These are phyloP conservation scores for Eudyptes chrysolophus DNA, from an alignment of 2,113 vertebrate genomes.

Conservation along the genomic window DNA sequence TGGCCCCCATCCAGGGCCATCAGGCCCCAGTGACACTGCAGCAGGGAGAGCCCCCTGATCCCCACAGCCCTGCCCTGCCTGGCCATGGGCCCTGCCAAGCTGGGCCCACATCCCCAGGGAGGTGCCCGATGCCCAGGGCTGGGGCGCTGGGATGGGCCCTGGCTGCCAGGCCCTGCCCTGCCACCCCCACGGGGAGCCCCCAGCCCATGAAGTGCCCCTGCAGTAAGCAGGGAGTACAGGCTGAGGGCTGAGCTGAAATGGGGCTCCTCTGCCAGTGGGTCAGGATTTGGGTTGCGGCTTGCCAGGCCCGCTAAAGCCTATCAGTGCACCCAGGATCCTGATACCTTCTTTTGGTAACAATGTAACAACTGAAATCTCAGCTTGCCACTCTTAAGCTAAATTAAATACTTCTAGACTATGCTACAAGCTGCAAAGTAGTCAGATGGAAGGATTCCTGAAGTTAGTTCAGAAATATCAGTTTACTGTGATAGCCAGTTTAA, in stretches of 20 bases:
- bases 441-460: background rate
- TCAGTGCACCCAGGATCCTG: background rate
- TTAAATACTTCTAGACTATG: background rate
- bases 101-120: background rate
- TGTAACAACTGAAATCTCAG: background rate
- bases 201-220: background rate
- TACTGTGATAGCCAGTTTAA: background rate
- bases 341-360: background rate
- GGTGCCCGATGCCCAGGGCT: background rate
- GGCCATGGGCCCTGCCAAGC: background rate
- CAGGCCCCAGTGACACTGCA: background rate
- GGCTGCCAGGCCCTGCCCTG: background rate
- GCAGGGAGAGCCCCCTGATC: fast-evolving
- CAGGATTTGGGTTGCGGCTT: background rate
- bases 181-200: background rate
- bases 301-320: background rate
- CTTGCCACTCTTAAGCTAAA: background rate
- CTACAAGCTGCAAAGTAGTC: background rate
- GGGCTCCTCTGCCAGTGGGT: background rate
- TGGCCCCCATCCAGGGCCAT: too few species aligned
- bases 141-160: too few species aligned
- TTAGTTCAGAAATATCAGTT: background rate
- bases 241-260: background rate
- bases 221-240: background rate
- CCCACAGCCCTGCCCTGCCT: background rate